Percentiles rank a stretch among this genome's conserved stretches.
phyloP scores from a whole-genome alignment of 2,888 invertebrate genomes.

The Apocheima hispidaria region DNA sequence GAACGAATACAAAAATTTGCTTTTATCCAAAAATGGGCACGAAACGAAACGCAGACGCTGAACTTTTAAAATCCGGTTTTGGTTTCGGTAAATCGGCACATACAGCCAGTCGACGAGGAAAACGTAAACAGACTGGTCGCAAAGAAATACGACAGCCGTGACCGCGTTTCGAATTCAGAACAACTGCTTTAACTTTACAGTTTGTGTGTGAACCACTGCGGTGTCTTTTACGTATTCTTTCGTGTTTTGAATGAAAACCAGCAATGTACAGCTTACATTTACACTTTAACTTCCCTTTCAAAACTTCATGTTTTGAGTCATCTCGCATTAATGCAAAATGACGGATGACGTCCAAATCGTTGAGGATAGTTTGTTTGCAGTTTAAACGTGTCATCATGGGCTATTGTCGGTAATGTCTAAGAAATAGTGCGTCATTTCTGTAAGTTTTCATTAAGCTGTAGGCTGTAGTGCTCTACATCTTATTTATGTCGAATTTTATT shows the following conservation, averaged over 20 bases:
- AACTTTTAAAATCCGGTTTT: conserved; percentile 62
- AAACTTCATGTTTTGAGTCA: conserved; percentile 44
- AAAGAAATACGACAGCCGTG: conserved; percentile 48
- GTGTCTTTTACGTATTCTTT: conserved; percentile 27
- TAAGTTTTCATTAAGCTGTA: conserved; percentile 9
- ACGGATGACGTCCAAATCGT: conserved; percentile 23
- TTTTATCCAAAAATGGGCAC: conserved; percentile 50
- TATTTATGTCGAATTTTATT: no score
- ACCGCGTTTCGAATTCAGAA: conserved; percentile 45
- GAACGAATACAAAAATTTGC: conserved; percentile 32
- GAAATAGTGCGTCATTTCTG: neutral
- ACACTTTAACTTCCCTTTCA: conserved; percentile 2
- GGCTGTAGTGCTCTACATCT: no score
- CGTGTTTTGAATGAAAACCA: conserved; percentile 25
- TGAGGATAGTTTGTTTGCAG: conserved; percentile 13
- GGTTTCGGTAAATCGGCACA: conserved; percentile 43
- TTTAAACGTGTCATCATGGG: conserved; percentile 8
- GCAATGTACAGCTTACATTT: conserved; percentile 38
- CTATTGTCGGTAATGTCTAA: conserved; percentile 4
- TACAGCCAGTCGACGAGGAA: conserved; percentile 71
- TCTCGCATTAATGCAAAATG: conserved; percentile 28
- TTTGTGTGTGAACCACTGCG: conserved; percentile 43
- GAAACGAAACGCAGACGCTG: conserved; percentile 45
- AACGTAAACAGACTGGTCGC: conserved; percentile 69
- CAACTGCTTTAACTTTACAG: conserved; percentile 24